These are phyloP conservation scores for Sebastes itinus DNA, from an alignment of 2,797 vertebrate species.

Conservation along the genomic window DNA sequence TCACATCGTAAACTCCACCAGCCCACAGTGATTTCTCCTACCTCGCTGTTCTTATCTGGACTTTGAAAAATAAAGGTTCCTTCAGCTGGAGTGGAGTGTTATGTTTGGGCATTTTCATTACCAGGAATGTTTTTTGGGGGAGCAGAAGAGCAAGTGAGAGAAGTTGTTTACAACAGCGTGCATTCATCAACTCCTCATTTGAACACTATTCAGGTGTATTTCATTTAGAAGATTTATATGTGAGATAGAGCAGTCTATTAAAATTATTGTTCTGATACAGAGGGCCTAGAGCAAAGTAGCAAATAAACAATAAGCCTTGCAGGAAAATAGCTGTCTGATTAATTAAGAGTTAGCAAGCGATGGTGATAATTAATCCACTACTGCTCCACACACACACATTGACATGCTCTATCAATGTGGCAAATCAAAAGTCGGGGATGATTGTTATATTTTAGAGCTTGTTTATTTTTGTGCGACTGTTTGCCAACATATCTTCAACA, in stretches of 20 bases:
- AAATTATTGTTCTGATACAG: constrained; percentile 33
- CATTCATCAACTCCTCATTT: constrained; percentile 12
- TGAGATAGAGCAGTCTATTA: constrained; percentile 45
- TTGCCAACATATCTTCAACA: not conserved
- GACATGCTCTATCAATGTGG: not conserved
- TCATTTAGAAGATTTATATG: constrained; percentile 20
- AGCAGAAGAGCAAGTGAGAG: not conserved
- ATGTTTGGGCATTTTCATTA: constrained; percentile 25
- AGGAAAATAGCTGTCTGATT: constrained; percentile 44
- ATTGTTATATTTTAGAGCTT: not conserved
- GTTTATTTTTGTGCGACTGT: not conserved
- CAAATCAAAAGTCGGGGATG: not conserved
- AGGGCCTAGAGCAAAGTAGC: constrained; percentile 23
- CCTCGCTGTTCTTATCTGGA: constrained; percentile 27
- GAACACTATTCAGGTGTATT: constrained; percentile 19
- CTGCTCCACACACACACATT: not conserved
- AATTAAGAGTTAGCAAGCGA: constrained; percentile 40
- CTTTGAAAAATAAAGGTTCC: constrained; percentile 3
- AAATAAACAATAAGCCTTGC: constrained; percentile 43
- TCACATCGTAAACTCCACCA: not conserved
- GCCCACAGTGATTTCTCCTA: constrained; percentile 11
- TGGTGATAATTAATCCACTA: constrained; percentile 7
- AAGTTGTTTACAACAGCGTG: constrained; percentile 7
- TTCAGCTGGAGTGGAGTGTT: not conserved
- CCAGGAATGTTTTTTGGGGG: not conserved